Base-by-base conservation (phyloP, 2,888 invertebrate genomes). In the Drosophila pseudotalamancana region DNA sequence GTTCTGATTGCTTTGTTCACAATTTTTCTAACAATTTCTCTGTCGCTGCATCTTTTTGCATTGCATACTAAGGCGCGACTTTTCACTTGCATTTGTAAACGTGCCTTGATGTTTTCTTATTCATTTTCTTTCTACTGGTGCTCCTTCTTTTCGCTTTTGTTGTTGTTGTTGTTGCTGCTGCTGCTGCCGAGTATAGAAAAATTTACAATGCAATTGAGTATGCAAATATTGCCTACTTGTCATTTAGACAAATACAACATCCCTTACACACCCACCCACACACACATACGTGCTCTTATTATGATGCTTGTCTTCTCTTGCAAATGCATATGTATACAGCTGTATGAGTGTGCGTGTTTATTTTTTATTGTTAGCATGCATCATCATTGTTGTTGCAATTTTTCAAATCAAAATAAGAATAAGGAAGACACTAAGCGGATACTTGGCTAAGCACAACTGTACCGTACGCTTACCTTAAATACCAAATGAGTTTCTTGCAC, bases 191-290 rank as follows among this genome's bases (percentile, higher is more conserved):
- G 86, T 86, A 80, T 83, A 86, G 76, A 84, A 87, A 84, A 88
- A 89, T 89, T 88, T 87, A 89, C 89, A 89, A 89, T 89, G 89
- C 90, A 90, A 89, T 89, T 90, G 89, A 90, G 89, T 89, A 90
- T 90, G 89, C 89, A 89, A 89, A 89, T 89, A 89, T 89, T 89
- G 90, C 90, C 89, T 87, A 86, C 89, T 87, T 87, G 81, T 81
- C 81, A 80, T 80, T 84, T 80, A 77, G 77, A 83, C 79, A 83
- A 79, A 80, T 83, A 83, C 77, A 72, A 72, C 73, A 70, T 69
- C 39, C 39, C 46, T 39, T 6, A 29, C 12, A 11, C 34, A n/a
- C 14, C 16, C 8, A 35, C 11, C 11, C 25, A 23, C 14, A 43
- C 39, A 35, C 35, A 6, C 11, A 14, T 2, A 1, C 40, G 9